These are phyloP conservation scores for Amphipoea lucens DNA, from an alignment of 2,888 invertebrate genomes.

Conservation along the genomic window DNA sequence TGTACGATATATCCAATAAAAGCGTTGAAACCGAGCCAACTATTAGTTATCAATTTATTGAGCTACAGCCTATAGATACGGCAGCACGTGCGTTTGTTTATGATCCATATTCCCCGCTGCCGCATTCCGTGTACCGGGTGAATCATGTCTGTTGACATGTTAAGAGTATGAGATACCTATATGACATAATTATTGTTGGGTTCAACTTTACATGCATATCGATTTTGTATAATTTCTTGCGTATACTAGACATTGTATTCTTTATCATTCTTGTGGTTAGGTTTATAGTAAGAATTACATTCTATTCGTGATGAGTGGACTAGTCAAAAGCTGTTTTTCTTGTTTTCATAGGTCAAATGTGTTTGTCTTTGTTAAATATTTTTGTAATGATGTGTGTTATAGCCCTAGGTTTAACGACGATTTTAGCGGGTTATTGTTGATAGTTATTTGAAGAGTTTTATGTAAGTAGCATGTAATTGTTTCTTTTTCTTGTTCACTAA, in stretches of 20 bases:
- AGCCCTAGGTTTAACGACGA: neutral
- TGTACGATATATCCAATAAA: slow-evolving; percentile 45
- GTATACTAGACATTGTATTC: neutral
- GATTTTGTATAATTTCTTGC: slow-evolving; percentile 4
- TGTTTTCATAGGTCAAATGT: neutral
- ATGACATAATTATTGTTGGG: slow-evolving; percentile 46
- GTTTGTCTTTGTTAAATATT: neutral
- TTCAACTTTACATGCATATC: slow-evolving; percentile 25
- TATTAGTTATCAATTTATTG: slow-evolving; percentile 65
- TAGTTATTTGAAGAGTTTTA: neutral
- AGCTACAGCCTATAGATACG: slow-evolving; percentile 52
- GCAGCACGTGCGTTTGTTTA: slow-evolving; percentile 68
- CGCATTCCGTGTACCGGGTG: slow-evolving; percentile 63
- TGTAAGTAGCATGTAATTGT: neutral
- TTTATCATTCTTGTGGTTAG: neutral
- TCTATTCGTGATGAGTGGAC: neutral
- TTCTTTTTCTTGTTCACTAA: slow-evolving; percentile 8
- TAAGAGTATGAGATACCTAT: slow-evolving; percentile 41
- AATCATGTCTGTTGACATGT: slow-evolving; percentile 63
- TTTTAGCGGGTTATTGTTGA: neutral
- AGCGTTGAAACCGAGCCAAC: slow-evolving; percentile 61
- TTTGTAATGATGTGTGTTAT: neutral
- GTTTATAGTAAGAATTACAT: neutral
- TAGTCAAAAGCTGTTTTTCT: neutral
- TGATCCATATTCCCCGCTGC: slow-evolving; percentile 58